Evolutionary conservation across 2,113 vertebrate genomes (phyloP), one percentile per base, ranked within the genome.

Genomic region (Dipodomys spectabilis): DNA sequence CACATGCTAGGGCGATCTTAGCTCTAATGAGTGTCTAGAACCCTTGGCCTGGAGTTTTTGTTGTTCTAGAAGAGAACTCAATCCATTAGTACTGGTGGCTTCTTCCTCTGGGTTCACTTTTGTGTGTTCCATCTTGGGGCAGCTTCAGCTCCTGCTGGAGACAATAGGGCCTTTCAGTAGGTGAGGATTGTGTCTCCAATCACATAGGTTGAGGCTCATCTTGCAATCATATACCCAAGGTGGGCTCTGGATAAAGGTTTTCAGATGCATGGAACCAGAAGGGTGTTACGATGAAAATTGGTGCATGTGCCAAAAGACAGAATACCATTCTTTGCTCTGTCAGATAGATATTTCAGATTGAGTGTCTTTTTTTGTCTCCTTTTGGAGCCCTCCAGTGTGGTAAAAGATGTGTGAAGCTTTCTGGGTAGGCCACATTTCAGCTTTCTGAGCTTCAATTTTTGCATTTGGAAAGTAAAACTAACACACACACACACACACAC

Each of bases 341-440:
- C 73, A 39, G 68, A 39, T 39, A 39, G 39, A 35, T 30, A 79
- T 72, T 60, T 93, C 71, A 32, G 45, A 32, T 25, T 1, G 0
- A 93, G 32, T 22, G 45, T 79, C 87, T 94, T 62, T 86, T 39
- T 91, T 95, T 64, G 5, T 49, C 71, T 32, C 57, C 74, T 90
- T 83, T 86, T 39, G 93, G 89, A 74, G 73, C 44, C 62, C 65
- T 79, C 27, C 18, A 45, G 39, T 57, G 28, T 35, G 22, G 45
- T 49, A 44, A 79, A 53, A 82, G 57, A 69, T 71, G 22, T 72
- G 32, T 64, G 1, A 49, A 32, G 62, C 86, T 86, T 39, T 19
- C 57, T 2, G 2, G 77, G 67, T 67, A 30, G 90, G 60, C 72
- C 85, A 83, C 57, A 74, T 23, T 39, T 75, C 39, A 32, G 6